Conservation (phyloP, 2,797 vertebrate species). For the Peromyscus attwateri region DNA sequence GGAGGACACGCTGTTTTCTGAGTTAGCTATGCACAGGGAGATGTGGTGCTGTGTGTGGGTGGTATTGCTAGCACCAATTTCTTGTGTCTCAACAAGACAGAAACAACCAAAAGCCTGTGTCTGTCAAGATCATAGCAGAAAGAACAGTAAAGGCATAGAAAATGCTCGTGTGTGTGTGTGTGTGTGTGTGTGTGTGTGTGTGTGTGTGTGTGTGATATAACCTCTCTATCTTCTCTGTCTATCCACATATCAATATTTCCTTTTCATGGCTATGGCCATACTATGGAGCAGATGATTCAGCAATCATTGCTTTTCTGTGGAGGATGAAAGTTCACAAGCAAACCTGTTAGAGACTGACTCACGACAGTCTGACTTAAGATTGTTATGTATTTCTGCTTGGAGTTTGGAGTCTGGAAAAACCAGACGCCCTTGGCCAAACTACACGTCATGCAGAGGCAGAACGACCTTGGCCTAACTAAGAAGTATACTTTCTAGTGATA, state of each 20-base stretch:
- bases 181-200: neutral
- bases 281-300: neutral
- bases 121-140: neutral
- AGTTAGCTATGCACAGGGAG: slow-evolving; percentile 10
- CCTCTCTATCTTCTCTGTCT: neutral
- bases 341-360: too few species aligned
- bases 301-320: neutral
- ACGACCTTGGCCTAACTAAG: too few species aligned
- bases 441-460: too few species aligned
- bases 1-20: neutral
- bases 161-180: neutral
- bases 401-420: too few species aligned
- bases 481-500: too few species aligned
- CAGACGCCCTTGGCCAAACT: too few species aligned
- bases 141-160: neutral
- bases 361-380: too few species aligned
- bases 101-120: neutral
- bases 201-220: too few species aligned
- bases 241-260: neutral
- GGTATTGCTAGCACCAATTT: neutral
- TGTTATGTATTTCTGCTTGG: too few species aligned
- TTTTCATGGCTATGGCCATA: neutral
- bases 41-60: neutral
- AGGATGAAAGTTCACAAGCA: neutral
- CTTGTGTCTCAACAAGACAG: neutral